phyloP scores from a whole-genome alignment of 2,113 vertebrate genomes.

The Halcyon senegalensis region DNA sequence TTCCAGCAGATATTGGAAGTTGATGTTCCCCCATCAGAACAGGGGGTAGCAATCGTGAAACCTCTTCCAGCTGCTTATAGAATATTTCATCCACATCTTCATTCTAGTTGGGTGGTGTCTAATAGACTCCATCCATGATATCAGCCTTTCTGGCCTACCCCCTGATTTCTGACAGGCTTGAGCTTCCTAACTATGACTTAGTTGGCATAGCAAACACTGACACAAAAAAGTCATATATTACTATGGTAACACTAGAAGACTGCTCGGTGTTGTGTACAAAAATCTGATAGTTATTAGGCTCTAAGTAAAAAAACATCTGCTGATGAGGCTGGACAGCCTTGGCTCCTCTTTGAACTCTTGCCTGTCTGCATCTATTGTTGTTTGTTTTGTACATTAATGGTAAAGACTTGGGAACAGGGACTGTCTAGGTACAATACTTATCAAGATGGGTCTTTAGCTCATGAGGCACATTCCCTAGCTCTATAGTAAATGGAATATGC shows the following conservation, averaged over 20 bases:
- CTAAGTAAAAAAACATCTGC: not conserved
- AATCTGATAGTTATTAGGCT: not conserved
- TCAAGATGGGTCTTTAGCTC: not conserved
- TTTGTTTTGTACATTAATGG: not conserved
- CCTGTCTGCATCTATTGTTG: not conserved
- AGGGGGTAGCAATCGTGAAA: too few species aligned
- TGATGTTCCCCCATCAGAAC: too few species aligned
- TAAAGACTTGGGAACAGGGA: not conserved
- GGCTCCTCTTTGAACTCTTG: not conserved
- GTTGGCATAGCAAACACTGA: not conserved
- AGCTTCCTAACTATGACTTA: not conserved
- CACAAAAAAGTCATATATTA: not conserved
- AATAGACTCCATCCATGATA: too few species aligned
- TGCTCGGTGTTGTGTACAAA: not conserved
- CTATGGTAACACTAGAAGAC: not conserved
- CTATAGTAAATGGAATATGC: not conserved
- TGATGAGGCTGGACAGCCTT: not conserved
- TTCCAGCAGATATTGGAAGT: too few species aligned
- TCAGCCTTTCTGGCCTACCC: too few species aligned
- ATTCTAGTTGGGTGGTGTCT: too few species aligned
- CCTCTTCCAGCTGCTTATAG: too few species aligned
- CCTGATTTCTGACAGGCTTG: not conserved
- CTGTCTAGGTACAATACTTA: fast-evolving
- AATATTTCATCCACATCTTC: too few species aligned
- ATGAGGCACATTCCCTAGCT: not conserved